phyloP scores from a whole-genome alignment of 2,888 invertebrate species.

The Odontocerum albicorne region DNA sequence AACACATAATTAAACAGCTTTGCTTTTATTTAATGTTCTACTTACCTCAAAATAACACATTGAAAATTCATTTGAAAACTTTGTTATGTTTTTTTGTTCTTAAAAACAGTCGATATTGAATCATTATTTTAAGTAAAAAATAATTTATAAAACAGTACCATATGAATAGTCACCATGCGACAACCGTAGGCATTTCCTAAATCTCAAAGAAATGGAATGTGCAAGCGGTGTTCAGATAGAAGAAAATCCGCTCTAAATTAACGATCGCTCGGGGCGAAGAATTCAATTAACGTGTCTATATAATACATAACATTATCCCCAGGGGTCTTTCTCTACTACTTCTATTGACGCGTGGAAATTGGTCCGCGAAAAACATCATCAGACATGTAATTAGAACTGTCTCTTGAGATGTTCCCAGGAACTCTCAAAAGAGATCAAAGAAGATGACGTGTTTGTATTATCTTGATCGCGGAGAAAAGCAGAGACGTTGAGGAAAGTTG shows the following conservation, averaged over 20 bases:
- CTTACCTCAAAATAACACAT: no score
- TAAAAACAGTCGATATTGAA: no score
- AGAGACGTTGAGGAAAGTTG: no score
- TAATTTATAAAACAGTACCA: no score
- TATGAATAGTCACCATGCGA: no score
- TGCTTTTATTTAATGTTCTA: no score
- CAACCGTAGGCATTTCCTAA: constrained; percentile 18
- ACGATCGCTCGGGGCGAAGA: constrained; percentile 25
- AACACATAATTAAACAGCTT: no score
- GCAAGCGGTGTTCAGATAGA: constrained; percentile 1
- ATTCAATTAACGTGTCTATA: constrained; percentile 34
- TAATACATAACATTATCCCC: no score
- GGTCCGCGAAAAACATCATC: constrained; percentile 23
- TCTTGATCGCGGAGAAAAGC: no score
- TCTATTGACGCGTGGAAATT: constrained; percentile 27
- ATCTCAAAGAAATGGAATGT: constrained; percentile 15
- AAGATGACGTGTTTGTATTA: constrained; percentile 19
- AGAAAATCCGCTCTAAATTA: constrained; percentile 29
- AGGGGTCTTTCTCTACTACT: constrained; percentile 15
- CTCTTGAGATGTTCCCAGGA: constrained; percentile 16
- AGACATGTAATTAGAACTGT: constrained; percentile 24
- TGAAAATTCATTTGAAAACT: no score
- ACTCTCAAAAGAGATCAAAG: constrained; percentile 24
- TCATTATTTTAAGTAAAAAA: no score
- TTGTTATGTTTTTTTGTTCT: no score